Base-by-base conservation (phyloP, 2,888 invertebrate species). In the Rotaria socialis region DNA sequence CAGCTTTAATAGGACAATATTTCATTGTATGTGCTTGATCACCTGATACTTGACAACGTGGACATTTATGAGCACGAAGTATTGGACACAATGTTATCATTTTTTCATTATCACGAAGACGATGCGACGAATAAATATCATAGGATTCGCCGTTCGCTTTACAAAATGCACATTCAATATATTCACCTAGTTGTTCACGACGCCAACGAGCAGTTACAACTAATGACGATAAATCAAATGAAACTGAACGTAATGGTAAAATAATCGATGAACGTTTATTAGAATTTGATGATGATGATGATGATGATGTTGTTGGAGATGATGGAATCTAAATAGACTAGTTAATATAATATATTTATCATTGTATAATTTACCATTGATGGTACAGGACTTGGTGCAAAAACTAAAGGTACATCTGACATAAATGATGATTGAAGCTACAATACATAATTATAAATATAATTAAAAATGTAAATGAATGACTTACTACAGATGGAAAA, bases 71-170 rank as follows among this genome's bases (percentile, higher is more conserved):
- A 67, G 67, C 67, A 67, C 67, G 67, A 67, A 67, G 67, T 14
- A 67, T 67, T 67, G 67, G 67, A 35, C 67, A 67, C 19, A 67
- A 19, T 35, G 67, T 67, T 27, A 67, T 19, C 67, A 19, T 41
- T 67, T 67, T 67, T 67, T 67, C 67, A 67, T 67, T 67, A 41
- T 67, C 67, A 67, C 67, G 67, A 67, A 67, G 67, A 41, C 67
- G 67, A 67, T 67, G 67, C 7, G 67, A 67, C 0, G 67, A 67
- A 35, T 67, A 67, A 35, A 67, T 35, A 67, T 67, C 67, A 19
- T 67, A 67, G 0, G 67, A 35, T 35, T 67, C 67, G 0, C 67
- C 67, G 6, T 67, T 67, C 1, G 67, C 35, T 35, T 67, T 67
- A 67, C 67, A 67, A 67, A 67, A 67, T 27, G 67, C 67, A 35